Conservation (phyloP, 1,140 invertebrate species). For the Vollenhovia emeryi region DNA sequence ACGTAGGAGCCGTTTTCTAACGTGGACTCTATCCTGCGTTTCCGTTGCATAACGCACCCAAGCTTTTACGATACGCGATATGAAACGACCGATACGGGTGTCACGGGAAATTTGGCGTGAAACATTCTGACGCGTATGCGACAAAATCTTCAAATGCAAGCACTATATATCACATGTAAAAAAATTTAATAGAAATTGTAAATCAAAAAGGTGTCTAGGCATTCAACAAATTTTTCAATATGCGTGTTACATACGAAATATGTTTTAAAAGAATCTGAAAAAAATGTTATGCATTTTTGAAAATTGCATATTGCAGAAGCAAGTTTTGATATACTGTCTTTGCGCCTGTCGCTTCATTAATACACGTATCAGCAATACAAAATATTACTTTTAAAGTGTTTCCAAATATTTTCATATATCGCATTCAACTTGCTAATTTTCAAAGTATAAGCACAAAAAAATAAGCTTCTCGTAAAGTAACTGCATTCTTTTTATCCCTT, state of each 20-base stretch:
- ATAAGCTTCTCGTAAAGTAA: not conserved
- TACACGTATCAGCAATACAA: not conserved
- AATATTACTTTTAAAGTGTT: not conserved
- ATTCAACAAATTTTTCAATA: not conserved
- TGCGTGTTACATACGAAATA: not conserved
- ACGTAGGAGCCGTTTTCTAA: constrained; percentile 16
- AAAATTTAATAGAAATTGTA: not conserved
- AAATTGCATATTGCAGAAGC: not conserved
- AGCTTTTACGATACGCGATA: constrained; percentile 10
- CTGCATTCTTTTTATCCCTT: not conserved
- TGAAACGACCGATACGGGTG: not conserved
- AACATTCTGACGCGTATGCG: not conserved
- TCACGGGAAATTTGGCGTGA: not conserved
- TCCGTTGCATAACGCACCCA: constrained; percentile 14
- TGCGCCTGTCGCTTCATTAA: not conserved
- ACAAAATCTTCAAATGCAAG: not conserved
- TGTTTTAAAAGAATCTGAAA: not conserved
- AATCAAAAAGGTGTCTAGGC: not conserved
- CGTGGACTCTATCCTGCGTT: not conserved
- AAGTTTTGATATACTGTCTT: not conserved
- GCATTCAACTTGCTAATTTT: not conserved
- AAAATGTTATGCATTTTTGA: not conserved
- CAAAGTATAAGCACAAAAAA: not conserved
- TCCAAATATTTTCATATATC: not conserved
- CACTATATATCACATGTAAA: not conserved